Base-by-base conservation (phyloP, 2,113 vertebrate species). In the Phalacrocorax carbo region DNA sequence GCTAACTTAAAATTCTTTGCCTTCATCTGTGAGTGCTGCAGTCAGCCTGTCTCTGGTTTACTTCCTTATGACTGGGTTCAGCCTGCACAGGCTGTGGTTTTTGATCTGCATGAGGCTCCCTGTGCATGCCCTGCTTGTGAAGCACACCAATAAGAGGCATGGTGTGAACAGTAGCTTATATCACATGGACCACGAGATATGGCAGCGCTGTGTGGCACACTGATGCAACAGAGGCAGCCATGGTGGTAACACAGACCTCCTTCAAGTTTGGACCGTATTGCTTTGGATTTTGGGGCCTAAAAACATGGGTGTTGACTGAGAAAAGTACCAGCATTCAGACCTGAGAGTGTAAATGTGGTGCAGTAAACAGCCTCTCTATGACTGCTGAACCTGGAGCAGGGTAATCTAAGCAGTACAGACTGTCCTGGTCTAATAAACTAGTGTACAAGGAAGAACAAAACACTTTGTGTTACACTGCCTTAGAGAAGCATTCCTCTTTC, bases 171-270 rank as follows among this genome's bases (percentile, higher is more conserved):
- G 71, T 76, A 34, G 70, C 32, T 54, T 46, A 3, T 3, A 10
- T 57, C 70, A 71, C 15, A 0, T 13, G 40, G 29, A 6, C 4
- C 58, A 15, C 0, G 0, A 36, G 81, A 57, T 36, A 22, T 0
- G n/a, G 89, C 73, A 52, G 64, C 1, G 2, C 7, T 11, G 75
- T 1, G 38, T 11, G 88, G 70, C 70, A 73, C 40, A 3, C 58
- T 17, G 80, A 55, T 26, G 65, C 65, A 17, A 0, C 0, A 1
- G 57, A 79, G 68, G 61, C 75, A 49, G 78, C 75, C 46, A 71
- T 10, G 16, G 11, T 6, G 55, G 36, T 8, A 61, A 40, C 44
- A 15, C 76, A n/a, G 26, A 4, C 0, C 57, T 58, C 52, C 46
- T 38, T 55, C 1, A 0, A n/a, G 73, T 4, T 6, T 3, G 55